Evolutionary conservation across 2,888 invertebrate genomes (phyloP), one percentile per base, ranked within the genome.

Genomic region (Agonopterix heracliana): DNA sequence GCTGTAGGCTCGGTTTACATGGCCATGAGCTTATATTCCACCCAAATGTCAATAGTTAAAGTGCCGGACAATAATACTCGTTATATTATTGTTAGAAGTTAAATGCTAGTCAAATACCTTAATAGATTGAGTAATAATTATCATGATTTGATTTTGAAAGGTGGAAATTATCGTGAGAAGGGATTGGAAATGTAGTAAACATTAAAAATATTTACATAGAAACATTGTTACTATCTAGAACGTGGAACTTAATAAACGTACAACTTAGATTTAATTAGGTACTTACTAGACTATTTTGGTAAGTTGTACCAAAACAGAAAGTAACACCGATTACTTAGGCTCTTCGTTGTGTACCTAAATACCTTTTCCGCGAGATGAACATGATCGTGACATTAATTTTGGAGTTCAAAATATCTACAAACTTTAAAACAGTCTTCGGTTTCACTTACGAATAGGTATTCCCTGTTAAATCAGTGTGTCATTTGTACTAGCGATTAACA

Each of bases 391-490:
- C 56, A 41, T 12, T 41, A 13, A 64, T 67, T 66, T 71, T 67
- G 71, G 67, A 63, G 70, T 73, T 74, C 71, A 79, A 78, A 81
- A 81, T 81, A 82, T 80, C 76, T 85, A 87, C 74, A 78, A 80
- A 78, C 73, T 78, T 83, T 81, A 73, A 61, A 77, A 79, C 88
- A 88, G 88, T 88, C 88, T 88, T 88, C 81, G 74, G 77, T 81
- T 86, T 77, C 76, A 76, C 86, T 88, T 86, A 87, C 71, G 81
- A 42, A 76, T 75, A 78, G 73, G 77, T 80, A 26, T 76, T 79
- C 88, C 87, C 87, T 88, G 86, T 86, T 72, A 74, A 75, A 74
- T 79, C 76, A 80, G 78, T 78, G 82, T 82, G 68, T 74, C 66
- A 68, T 85, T 85, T 87, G 86, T 87, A 86, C 85, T 85, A 86